Evolutionary conservation across 2,113 vertebrate species (phyloP).

Genomic region (Nibea albiflora): DNA sequence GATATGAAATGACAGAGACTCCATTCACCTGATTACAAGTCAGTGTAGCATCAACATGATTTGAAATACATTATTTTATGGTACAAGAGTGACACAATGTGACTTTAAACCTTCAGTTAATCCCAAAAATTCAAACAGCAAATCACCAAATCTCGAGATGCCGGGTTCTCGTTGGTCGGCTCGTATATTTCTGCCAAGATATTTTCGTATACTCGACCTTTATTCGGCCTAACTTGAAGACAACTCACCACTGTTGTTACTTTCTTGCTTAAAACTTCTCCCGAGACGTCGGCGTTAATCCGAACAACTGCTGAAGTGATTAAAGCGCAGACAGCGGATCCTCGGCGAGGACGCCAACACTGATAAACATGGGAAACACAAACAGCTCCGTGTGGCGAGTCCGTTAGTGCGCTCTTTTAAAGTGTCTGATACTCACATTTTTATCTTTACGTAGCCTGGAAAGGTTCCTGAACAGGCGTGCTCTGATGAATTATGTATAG

Average conservation of each 20-base stretch:
- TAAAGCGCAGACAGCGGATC: conserved; percentile 16
- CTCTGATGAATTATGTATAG: conserved; percentile 37
- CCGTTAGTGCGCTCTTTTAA: conserved; percentile 32
- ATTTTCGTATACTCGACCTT: background rate
- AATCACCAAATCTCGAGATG: background rate
- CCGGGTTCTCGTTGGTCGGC: background rate
- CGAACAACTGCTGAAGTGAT: conserved; percentile 47
- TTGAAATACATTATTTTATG: no score
- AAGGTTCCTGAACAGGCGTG: conserved; percentile 39
- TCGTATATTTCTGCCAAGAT: background rate
- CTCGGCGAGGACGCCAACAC: conserved; percentile 12
- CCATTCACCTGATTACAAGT: no score
- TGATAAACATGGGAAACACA: conserved; percentile 19
- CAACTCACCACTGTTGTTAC: conserved; percentile 7
- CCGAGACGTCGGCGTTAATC: conserved; percentile 23
- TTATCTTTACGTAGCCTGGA: conserved; percentile 51
- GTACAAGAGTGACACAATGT: no score
- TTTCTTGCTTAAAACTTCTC: background rate
- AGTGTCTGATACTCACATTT: conserved; percentile 54
- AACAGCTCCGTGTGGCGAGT: background rate
- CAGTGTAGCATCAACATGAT: no score
- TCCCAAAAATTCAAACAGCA: background rate
- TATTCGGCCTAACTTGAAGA: conserved; percentile 4
- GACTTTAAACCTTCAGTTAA: background rate
- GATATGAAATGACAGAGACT: no score